phyloP scores from a whole-genome alignment of 2,797 vertebrate genomes.

The Halcyon smyrnensis region DNA sequence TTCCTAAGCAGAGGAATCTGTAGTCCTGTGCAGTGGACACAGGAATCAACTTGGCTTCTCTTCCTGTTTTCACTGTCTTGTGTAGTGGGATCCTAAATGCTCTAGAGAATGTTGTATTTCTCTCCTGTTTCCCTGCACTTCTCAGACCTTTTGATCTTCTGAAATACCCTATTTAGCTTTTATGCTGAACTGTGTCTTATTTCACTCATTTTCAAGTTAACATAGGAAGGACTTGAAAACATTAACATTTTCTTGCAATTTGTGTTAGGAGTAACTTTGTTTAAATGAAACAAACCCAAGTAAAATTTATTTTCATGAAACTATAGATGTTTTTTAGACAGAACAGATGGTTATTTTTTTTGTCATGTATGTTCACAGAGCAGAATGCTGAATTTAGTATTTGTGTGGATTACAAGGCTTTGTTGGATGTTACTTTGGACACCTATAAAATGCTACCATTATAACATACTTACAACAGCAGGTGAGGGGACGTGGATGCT shows the following conservation, averaged over 20 bases:
- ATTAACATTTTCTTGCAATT: not conserved
- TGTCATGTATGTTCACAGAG: rapidly evolving
- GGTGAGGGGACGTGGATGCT: conserved; percentile 98
- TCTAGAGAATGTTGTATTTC: not conserved
- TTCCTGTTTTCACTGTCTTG: not conserved
- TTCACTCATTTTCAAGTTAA: not conserved
- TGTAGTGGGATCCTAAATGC: not conserved
- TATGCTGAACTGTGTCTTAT: not conserved
- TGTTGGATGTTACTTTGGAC: not conserved
- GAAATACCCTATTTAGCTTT: not conserved
- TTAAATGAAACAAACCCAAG: not conserved
- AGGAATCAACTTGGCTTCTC: not conserved
- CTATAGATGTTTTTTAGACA: not conserved
- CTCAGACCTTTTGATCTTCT: not conserved
- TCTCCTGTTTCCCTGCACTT: not conserved
- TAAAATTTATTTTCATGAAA: not conserved
- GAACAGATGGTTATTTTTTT: not conserved
- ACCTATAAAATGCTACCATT: not conserved
- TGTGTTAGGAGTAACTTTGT: not conserved
- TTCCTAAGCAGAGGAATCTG: not conserved
- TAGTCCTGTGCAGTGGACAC: not conserved
- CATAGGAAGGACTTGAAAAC: not conserved
- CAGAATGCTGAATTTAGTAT: not conserved
- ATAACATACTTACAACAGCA: conserved; percentile 88
- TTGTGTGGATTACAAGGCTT: not conserved